Percentiles rank a stretch among this genome's conserved stretches.
Conservation (phyloP, 2,888 invertebrate species). For the Stenurella melanura region DNA sequence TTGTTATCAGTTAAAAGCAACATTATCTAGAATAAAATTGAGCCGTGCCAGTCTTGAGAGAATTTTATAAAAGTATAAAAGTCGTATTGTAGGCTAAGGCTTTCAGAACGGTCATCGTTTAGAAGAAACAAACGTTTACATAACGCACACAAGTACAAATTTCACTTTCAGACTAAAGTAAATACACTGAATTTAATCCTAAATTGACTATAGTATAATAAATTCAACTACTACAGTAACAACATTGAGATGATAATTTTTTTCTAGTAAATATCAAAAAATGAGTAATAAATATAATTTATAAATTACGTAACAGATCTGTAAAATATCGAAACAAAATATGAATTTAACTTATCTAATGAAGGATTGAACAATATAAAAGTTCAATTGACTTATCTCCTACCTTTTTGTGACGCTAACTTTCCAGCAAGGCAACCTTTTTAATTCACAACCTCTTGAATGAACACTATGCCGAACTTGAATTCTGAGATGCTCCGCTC, state of each 20-base stretch:
- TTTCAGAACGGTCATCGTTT: constrained; percentile 44
- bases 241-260: constrained; percentile 34
- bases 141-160: constrained; percentile 22
- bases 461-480: constrained; percentile 82
- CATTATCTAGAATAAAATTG: constrained; percentile 39
- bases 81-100: constrained; percentile 59
- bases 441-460: constrained; percentile 55
- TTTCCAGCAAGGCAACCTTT: not conserved
- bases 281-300: constrained; percentile 43
- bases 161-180: constrained; percentile 18
- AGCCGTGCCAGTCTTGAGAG: constrained; percentile 41
- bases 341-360: constrained; percentile 49
- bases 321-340: constrained; percentile 58
- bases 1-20: not conserved
- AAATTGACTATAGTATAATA: constrained; percentile 13
- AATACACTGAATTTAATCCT: constrained; percentile 14
- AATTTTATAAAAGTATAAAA: constrained; percentile 63
- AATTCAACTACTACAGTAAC: constrained; percentile 36
- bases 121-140: constrained; percentile 45
- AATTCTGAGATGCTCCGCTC: constrained; percentile 86
- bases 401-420: constrained; percentile 22
- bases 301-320: constrained; percentile 58
- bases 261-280: constrained; percentile 27
- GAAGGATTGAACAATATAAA: constrained; percentile 36
- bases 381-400: constrained; percentile 35